phyloP scores from a whole-genome alignment of 1,140 invertebrate genomes.

The Matsumurasca onukii region DNA sequence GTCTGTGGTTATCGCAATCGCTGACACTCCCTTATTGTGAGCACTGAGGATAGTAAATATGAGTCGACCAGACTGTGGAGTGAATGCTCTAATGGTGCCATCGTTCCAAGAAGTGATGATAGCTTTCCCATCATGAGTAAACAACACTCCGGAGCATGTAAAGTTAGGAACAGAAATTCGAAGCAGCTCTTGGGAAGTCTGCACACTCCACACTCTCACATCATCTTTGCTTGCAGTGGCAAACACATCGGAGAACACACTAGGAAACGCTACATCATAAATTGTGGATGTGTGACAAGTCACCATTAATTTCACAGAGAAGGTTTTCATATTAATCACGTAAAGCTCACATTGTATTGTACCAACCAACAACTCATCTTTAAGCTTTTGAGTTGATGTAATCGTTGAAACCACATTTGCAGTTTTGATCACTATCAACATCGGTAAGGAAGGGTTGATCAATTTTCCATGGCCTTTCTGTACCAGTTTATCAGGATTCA shows the following conservation, averaged over 20 bases:
- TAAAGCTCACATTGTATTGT: constrained; percentile 82
- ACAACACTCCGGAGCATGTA: constrained; percentile 73
- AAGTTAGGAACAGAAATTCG: constrained; percentile 85
- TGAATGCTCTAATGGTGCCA: constrained; percentile 82
- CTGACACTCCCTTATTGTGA: constrained; percentile 83
- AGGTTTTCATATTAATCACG: constrained; percentile 67
- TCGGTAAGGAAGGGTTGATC: constrained; percentile 46
- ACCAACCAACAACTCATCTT: constrained; percentile 63
- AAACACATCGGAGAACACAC: constrained; percentile 78
- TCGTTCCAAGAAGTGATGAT: constrained; percentile 71
- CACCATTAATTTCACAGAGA: constrained; percentile 66
- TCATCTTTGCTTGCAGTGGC: constrained; percentile 81
- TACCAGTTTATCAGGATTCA: constrained; percentile 20
- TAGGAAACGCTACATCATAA: constrained; percentile 80
- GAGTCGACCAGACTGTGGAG: constrained; percentile 74
- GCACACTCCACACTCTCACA: constrained; percentile 80
- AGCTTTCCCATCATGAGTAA: constrained; percentile 67
- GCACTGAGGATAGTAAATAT: constrained; percentile 82
- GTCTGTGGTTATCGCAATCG: constrained; percentile 69
- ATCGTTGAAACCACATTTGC: constrained; percentile 46
- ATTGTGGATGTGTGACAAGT: constrained; percentile 81
- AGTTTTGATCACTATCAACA: constrained; percentile 35
- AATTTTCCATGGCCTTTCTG: constrained; percentile 35
- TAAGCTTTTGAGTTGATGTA: constrained; percentile 62
- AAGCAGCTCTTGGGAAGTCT: constrained; percentile 73